Evolutionary conservation across 2,888 invertebrate genomes (phyloP), one percentile per base, ranked within the genome.

Genomic region (Meteorus cinctellus): DNA sequence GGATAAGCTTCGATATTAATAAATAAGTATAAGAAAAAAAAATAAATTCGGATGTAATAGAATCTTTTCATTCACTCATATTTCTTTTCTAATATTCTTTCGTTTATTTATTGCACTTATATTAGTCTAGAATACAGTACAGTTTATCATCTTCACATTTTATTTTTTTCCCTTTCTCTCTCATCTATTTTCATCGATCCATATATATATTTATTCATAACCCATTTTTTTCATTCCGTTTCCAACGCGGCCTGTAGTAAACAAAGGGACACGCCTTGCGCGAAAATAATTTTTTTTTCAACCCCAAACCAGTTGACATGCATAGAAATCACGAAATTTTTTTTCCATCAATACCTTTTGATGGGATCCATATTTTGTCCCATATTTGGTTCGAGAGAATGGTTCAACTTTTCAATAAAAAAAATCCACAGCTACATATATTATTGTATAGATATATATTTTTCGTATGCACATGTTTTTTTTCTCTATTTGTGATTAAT

Each of bases 381-480:
- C n/a, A 34, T 69, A 24, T 74, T 24, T 72, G 36, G 27, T 76
- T 75, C 65, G 60, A 75, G 69, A 69, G 65, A 60, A 29, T 75
- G 41, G 12, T 45, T 70, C 63, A 60, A 29, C 31, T 59, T 71
- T 60, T 10, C 62, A 48, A 36, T 71, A 72, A 6, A 0, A 31
- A 62, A 62, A 29, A 31, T 29, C 6, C 6, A 31, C 31, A 14
- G 3, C 24, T 60, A 60, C 19, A 60, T 27, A 60, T 6, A 62
- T 31, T 1, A 0, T 1, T 29, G 12, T 29, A 62, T 29, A 12
- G 2, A 29, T 27, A 60, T 27, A 60, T 59, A 19, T 10, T 2
- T 62, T 5, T 2, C 12, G 31, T 62, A 31, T 4, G n/a, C n/a
- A 55, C 55, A 34, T 19, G 4, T n/a, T 55, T n/a, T 55, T 55